These are phyloP conservation scores for Sturnira hondurensis DNA, from an alignment of 2,113 vertebrate species.

Conservation along the genomic window DNA sequence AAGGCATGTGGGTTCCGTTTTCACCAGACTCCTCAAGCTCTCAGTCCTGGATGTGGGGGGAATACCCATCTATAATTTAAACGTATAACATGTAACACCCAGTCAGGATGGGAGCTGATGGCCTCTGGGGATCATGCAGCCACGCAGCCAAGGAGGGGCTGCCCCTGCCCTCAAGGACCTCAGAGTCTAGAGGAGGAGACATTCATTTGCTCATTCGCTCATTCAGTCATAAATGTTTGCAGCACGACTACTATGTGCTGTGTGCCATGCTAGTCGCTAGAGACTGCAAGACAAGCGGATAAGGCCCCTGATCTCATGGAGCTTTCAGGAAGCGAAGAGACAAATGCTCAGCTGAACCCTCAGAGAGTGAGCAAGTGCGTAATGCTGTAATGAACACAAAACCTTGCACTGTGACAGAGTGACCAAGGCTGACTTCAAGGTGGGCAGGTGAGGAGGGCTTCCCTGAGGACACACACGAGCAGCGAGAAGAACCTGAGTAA, in stretches of 20 bases:
- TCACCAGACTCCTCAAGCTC: neutral
- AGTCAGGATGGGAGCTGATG: neutral
- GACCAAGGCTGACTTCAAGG: accelerated
- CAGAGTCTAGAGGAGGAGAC: neutral
- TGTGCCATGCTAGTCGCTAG: neutral
- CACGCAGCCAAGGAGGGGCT: accelerated
- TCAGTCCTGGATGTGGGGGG: neutral
- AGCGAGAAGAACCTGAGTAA: neutral
- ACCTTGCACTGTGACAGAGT: too few relatives aligned
- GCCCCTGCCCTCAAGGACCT: neutral
- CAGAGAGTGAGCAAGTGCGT: neutral
- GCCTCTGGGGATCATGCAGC: neutral
- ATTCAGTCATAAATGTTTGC: neutral
- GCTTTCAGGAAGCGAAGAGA: neutral
- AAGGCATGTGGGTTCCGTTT: neutral
- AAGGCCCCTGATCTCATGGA: neutral
- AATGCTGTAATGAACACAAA: neutral
- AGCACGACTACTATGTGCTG: neutral
- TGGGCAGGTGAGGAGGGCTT: neutral
- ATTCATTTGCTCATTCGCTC: neutral
- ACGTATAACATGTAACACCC: neutral
- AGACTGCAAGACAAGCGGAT: neutral
- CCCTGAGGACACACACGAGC: neutral
- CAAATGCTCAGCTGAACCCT: neutral
- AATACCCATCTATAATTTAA: neutral